phyloP scores from a whole-genome alignment of 2,797 vertebrate genomes.

The Poecile montanus region DNA sequence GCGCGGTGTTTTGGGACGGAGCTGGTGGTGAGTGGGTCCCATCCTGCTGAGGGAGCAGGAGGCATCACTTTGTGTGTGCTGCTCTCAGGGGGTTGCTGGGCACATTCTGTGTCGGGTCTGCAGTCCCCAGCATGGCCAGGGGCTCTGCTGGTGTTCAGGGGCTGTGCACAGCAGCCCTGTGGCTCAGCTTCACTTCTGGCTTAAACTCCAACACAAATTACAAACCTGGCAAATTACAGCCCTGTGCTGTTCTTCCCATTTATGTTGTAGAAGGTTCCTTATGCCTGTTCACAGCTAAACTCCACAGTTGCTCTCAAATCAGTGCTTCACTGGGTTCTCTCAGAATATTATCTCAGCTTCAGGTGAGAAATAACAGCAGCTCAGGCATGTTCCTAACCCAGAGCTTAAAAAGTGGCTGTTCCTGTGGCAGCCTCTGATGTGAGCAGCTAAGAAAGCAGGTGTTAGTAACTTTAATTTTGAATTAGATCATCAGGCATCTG shows the following conservation, averaged over 20 bases:
- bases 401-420: not conserved
- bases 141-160: not conserved
- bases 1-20: slow-evolving; percentile 33
- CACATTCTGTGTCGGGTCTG: not conserved
- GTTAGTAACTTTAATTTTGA: not conserved
- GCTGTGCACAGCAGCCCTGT: not conserved
- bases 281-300: not conserved
- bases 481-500: not conserved
- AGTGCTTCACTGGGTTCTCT: not conserved
- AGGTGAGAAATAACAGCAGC: not conserved
- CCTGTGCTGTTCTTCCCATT: not conserved
- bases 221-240: not conserved
- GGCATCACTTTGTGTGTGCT: slow-evolving; percentile 6
- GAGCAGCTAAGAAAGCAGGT: not conserved
- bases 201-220: not conserved
- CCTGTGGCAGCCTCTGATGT: not conserved
- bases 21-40: slow-evolving; percentile 31
- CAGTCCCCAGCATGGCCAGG: not conserved
- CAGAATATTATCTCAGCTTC: not conserved
- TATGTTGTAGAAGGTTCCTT: not conserved
- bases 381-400: not conserved
- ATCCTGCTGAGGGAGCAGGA: not conserved
- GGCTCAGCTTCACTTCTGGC: not conserved
- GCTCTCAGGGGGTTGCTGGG: not conserved
- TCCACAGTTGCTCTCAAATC: not conserved